phyloP scores from a whole-genome alignment of 2,113 vertebrate genomes.

The Chinchilla lanigera region DNA sequence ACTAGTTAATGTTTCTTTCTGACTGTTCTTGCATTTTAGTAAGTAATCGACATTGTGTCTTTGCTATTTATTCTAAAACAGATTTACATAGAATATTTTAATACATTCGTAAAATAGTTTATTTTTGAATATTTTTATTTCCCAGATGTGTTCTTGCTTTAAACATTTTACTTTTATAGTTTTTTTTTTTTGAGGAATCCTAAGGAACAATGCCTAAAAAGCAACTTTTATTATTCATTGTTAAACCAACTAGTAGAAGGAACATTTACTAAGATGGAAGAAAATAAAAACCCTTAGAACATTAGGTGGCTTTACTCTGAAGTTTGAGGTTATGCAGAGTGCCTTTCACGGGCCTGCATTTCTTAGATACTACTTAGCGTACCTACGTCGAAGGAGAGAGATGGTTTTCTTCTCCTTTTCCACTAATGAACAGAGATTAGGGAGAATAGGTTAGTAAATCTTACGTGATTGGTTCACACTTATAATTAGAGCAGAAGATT shows the following conservation, averaged over 20 bases:
- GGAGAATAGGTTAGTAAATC: background rate
- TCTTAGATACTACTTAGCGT: background rate
- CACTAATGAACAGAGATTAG: background rate
- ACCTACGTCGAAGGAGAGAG: background rate
- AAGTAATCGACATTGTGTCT: background rate
- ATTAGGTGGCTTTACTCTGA: constrained; percentile 10
- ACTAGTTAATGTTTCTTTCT: constrained; percentile 13
- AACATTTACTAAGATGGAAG: background rate
- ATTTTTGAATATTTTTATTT: constrained; percentile 1
- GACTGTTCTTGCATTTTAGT: constrained; percentile 26
- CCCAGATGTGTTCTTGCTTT: background rate
- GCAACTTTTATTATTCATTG: background rate
- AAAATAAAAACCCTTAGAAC: background rate
- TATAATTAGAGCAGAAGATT: background rate
- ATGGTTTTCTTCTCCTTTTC: constrained; percentile 17
- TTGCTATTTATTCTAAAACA: constrained; percentile 24
- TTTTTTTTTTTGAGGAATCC: background rate
- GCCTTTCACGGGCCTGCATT: background rate
- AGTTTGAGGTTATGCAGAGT: background rate
- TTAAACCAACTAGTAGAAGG: background rate
- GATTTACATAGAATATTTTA: background rate
- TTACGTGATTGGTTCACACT: background rate
- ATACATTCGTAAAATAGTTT: constrained; percentile 11
- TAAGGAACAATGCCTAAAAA: background rate
- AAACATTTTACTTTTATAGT: constrained; percentile 14